These are phyloP conservation scores for Cairina moschata DNA, from an alignment of 2,113 vertebrate species.

Conservation along the genomic window DNA sequence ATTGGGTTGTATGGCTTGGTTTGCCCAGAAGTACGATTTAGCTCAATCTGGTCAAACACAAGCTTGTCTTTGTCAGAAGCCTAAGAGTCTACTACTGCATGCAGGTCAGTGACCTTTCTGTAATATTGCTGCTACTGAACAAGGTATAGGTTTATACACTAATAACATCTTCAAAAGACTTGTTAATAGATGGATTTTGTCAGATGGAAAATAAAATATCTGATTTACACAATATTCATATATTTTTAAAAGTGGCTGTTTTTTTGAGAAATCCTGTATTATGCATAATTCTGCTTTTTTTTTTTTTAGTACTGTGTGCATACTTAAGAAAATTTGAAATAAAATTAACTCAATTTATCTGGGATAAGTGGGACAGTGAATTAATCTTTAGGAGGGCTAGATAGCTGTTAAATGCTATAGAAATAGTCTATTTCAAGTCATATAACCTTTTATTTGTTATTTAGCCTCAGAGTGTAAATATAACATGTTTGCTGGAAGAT, in stretches of 20 bases:
- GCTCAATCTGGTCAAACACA: constrained; percentile 1
- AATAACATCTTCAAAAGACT: not conserved
- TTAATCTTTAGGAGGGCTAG: accelerated
- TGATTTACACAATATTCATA: not conserved
- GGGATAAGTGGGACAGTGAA: not conserved
- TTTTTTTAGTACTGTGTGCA: not conserved
- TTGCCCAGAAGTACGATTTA: not conserved
- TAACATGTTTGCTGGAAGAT: not conserved
- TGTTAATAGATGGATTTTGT: accelerated
- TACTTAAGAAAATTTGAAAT: not conserved
- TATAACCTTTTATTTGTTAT: not conserved
- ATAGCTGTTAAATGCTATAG: not conserved
- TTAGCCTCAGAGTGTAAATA: not conserved
- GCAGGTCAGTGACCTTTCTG: not conserved
- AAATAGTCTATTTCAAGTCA: not conserved
- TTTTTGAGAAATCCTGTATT: not conserved
- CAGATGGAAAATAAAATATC: not conserved
- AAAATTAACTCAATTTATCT: not conserved
- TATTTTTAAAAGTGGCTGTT: not conserved
- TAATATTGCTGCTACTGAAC: not conserved
- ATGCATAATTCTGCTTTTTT: accelerated
- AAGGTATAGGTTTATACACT: not conserved
- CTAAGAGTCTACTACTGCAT: not conserved
- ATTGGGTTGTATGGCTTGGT: not conserved
- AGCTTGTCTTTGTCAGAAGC: not conserved